phyloP scores from a whole-genome alignment of 2,113 vertebrate species.

The Zosterops hypoxanthus region DNA sequence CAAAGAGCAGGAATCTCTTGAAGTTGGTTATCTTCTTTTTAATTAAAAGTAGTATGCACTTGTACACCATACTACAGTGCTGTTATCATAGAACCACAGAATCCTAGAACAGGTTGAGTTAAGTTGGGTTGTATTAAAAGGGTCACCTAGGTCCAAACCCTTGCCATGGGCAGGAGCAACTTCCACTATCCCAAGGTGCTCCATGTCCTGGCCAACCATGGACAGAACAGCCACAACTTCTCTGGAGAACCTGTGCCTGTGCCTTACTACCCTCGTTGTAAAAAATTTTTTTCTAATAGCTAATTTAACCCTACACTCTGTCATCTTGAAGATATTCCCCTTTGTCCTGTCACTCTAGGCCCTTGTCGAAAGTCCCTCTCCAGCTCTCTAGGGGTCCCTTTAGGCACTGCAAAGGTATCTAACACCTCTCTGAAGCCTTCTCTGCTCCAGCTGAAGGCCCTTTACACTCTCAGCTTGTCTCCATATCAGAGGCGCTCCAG shows the following conservation, averaged over 20 bases:
- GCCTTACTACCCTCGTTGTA: neutral
- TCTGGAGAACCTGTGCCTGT: neutral
- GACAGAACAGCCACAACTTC: neutral
- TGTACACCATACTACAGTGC: fast-evolving
- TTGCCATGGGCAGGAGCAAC: neutral
- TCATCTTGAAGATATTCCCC: neutral
- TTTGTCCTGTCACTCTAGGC: neutral
- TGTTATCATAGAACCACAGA: fast-evolving
- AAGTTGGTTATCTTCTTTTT: neutral
- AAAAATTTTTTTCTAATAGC: neutral
- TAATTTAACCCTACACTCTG: neutral
- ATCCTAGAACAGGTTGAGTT: neutral
- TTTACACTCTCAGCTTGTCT: too few relatives aligned
- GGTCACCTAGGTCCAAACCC: neutral
- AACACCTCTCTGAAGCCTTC: neutral
- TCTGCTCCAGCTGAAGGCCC: neutral
- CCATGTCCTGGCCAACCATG: neutral
- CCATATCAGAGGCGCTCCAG: neutral
- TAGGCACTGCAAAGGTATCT: neutral
- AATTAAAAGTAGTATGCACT: neutral
- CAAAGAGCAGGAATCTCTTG: neutral
- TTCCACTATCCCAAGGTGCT: neutral
- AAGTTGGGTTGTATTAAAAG: too few relatives aligned
- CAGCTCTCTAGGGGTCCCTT: neutral
- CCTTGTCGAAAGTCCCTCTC: neutral